Conservation (phyloP, 1,140 invertebrate species). For the Trichonephila inaurata region DNA sequence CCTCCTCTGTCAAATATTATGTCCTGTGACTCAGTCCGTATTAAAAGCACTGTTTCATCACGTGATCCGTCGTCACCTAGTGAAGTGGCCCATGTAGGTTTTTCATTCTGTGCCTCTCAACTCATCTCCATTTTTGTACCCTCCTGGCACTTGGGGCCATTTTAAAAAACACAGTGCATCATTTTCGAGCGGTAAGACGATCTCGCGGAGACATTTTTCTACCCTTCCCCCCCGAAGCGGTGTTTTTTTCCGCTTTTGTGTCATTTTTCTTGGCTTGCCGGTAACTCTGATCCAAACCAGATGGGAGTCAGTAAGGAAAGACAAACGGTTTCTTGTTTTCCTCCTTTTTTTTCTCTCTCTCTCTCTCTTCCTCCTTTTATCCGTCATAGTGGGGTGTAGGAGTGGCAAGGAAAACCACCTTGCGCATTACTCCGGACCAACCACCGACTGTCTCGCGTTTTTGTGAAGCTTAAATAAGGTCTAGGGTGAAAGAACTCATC, state of each 20-base stretch:
- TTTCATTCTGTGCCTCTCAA: slow-evolving; percentile 5
- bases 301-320: slow-evolving; percentile 44
- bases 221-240: neutral
- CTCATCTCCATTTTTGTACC: neutral
- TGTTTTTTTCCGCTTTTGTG: neutral
- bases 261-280: slow-evolving; percentile 57
- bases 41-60: slow-evolving; percentile 62
- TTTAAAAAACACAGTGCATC: slow-evolving; percentile 53
- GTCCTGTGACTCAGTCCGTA: slow-evolving; percentile 23
- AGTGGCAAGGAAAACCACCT: slow-evolving; percentile 41
- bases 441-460: neutral
- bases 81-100: slow-evolving; percentile 50
- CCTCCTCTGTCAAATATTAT: slow-evolving; percentile 35
- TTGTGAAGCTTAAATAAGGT: neutral
- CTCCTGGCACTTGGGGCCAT: neutral
- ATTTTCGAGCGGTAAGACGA: slow-evolving; percentile 63
- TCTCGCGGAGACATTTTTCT: slow-evolving; percentile 52
- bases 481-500: slow-evolving; percentile 66
- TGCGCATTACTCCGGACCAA: neutral
- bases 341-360: neutral
- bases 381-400: neutral
- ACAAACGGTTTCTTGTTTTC: slow-evolving; percentile 64
- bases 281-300: slow-evolving; percentile 68
- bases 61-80: slow-evolving; percentile 59
- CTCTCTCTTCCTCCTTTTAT: too few species aligned